Percentiles rank a stretch among this genome's conserved stretches.
Evolutionary conservation across 2,888 invertebrate species (phyloP).

Genomic region (Homarus gammarus): DNA sequence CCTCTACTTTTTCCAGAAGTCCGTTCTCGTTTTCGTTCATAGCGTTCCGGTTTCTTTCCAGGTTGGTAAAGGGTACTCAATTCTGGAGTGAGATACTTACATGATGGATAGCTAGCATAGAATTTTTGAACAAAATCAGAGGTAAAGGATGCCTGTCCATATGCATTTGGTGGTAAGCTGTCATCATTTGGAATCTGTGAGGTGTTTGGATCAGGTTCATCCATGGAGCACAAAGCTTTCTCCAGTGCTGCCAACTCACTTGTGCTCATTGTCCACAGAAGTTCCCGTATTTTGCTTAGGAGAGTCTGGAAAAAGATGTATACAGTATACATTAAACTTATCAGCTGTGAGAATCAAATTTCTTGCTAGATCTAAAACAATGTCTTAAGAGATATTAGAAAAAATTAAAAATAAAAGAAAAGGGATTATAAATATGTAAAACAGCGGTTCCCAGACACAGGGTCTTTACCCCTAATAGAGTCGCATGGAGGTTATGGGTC

Average conservation of each 20-base stretch:
- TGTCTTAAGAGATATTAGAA: too few species aligned
- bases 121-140: slow-evolving; percentile 68
- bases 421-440: slow-evolving; percentile 1
- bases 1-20: slow-evolving; percentile 58
- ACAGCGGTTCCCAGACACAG: too few species aligned
- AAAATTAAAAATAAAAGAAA: neutral
- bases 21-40: slow-evolving; percentile 68
- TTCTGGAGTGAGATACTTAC: slow-evolving; percentile 64
- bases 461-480: too few species aligned
- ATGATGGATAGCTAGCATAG: slow-evolving; percentile 68
- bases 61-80: slow-evolving; percentile 60
- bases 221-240: slow-evolving; percentile 93
- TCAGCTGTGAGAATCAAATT: too few species aligned
- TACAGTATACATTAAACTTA: too few species aligned
- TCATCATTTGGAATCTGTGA: slow-evolving; percentile 34
- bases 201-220: slow-evolving; percentile 82
- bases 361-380: too few species aligned
- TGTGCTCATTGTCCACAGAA: slow-evolving; percentile 91
- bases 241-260: slow-evolving; percentile 92
- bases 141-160: slow-evolving; percentile 56
- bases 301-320: slow-evolving; percentile 82
- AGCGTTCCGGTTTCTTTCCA: slow-evolving; percentile 51
- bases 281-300: slow-evolving; percentile 93
- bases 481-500: too few species aligned
- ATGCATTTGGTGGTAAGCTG: slow-evolving; percentile 35